Percentiles rank a stretch among this genome's conserved stretches.
Conservation (phyloP, 2,888 invertebrate species). For the Sipha maydis region DNA sequence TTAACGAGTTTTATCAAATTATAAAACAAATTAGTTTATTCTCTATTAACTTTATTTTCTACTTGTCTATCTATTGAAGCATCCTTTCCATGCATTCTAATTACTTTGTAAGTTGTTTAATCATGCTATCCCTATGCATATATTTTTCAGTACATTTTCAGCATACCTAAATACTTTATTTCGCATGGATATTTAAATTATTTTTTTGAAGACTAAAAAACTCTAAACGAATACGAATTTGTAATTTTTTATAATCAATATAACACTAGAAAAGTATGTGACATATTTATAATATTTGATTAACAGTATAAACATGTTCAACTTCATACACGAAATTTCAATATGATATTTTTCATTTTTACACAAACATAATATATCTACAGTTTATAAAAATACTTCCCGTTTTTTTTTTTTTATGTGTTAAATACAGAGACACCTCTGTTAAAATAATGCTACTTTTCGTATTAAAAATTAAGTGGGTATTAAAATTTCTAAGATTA, state of each 20-base stretch:
- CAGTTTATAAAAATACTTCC: not conserved
- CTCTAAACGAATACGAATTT: conserved; percentile 37
- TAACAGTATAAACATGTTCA: not conserved
- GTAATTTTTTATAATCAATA: conserved; percentile 3
- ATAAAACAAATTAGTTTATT: conserved; percentile 47
- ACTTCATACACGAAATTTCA: not conserved
- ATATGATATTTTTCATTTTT: not conserved
- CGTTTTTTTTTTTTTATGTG: no score
- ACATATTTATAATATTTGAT: not conserved
- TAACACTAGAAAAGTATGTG: not conserved
- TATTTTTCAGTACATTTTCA: conserved; percentile 54
- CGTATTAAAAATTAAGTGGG: no score
- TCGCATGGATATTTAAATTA: conserved; percentile 33
- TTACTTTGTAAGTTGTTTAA: conserved; percentile 57
- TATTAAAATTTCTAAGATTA: no score
- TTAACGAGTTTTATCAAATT: conserved; percentile 41
- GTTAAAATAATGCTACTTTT: no score
- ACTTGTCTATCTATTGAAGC: conserved; percentile 28
- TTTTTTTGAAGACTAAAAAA: conserved; percentile 32
- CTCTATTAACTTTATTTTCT: conserved; percentile 30
- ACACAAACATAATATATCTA: not conserved
- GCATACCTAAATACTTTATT: conserved; percentile 58
- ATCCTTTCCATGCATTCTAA: conserved; percentile 44
- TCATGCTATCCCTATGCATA: conserved; percentile 31
- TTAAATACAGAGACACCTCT: not conserved